phyloP scores from a whole-genome alignment of 37 sponge, comb jelly and placozoan species.

The Beroe forskalii region DNA sequence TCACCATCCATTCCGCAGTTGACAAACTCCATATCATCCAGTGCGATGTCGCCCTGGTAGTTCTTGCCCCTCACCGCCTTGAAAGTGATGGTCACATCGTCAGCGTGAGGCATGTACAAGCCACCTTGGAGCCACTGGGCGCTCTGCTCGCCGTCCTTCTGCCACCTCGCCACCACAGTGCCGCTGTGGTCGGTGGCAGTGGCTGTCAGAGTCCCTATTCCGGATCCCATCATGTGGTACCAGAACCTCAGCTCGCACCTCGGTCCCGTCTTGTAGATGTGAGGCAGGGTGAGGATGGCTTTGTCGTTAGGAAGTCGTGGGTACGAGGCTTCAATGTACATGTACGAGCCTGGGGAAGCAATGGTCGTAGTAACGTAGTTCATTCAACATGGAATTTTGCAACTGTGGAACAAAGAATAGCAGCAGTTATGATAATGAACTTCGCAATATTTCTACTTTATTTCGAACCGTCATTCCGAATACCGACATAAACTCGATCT shows the following conservation, averaged over 20 bases:
- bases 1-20: conserved; percentile 57
- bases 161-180: conserved; percentile 1
- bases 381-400: not conserved
- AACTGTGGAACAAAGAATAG: not conserved
- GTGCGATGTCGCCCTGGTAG: conserved; percentile 65
- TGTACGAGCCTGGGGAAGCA: conserved; percentile 23
- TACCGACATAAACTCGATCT: no score
- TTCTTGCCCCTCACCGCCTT: conserved; percentile 10
- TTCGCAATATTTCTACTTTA: no score
- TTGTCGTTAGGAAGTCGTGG: conserved; percentile 54
- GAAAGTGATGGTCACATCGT: conserved; percentile 49
- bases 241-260: conserved; percentile 64
- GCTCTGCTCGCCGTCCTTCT: conserved; percentile 47
- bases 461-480: no score
- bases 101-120: conserved; percentile 51
- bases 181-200: conserved; percentile 3
- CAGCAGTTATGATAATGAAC: not conserved
- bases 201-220: conserved; percentile 35
- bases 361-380: not conserved
- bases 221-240: conserved; percentile 65
- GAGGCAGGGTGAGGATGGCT: conserved; percentile 40
- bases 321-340: conserved; percentile 43
- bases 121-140: conserved; percentile 49
- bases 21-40: conserved; percentile 66
- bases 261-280: not conserved